Evolutionary conservation across 2,113 vertebrate genomes (phyloP), one percentile per base, ranked within the genome.

Genomic region (Lophura nycthemera): DNA sequence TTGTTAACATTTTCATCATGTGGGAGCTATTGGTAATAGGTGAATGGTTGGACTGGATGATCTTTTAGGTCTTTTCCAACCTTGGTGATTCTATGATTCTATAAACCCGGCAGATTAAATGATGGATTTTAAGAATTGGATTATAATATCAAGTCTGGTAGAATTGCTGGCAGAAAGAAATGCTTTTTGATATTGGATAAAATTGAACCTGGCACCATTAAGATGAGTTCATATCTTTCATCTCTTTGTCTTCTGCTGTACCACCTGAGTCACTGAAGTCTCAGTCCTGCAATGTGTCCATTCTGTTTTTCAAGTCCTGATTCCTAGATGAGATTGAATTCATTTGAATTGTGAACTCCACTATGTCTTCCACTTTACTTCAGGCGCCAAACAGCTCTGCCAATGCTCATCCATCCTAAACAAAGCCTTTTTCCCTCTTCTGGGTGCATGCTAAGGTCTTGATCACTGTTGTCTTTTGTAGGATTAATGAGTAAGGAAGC

Each of bases 161-260:
- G 3, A 3, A 0, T 18, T 86, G 11, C 19, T 82, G 42, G 9
- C 7, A 56, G 66, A 78, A 79, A 21, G 9, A 57, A 54, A 88
- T 8, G 10, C 19, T 0, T 0, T 63, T 63, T 71, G 10, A 34
- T 42, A 32, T 11, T 18, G 64, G 15, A 88, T 54, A 1, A 77
- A 89, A 93, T 29, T 45, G 11, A 65, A 54, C 54, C 13, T 86
- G 25, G 3, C 1, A 30, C 48, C 34, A 38, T 38, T 54, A 70
- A 80, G 79, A 72, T 43, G 7, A 20, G 0, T 69, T n/a, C n/a
- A n/a, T n/a, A n/a, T n/a, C 40, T 70, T 87, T 94, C 43, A 5
- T 13, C 7, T 65, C 43, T 47, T 38, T 19, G 63, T 83, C 63
- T 32, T 16, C 18, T 34, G 5, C 6, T 10, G 11, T 36, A 21